These are phyloP conservation scores for Oligia latruncula DNA, from an alignment of 2,888 invertebrate species.

Conservation along the genomic window DNA sequence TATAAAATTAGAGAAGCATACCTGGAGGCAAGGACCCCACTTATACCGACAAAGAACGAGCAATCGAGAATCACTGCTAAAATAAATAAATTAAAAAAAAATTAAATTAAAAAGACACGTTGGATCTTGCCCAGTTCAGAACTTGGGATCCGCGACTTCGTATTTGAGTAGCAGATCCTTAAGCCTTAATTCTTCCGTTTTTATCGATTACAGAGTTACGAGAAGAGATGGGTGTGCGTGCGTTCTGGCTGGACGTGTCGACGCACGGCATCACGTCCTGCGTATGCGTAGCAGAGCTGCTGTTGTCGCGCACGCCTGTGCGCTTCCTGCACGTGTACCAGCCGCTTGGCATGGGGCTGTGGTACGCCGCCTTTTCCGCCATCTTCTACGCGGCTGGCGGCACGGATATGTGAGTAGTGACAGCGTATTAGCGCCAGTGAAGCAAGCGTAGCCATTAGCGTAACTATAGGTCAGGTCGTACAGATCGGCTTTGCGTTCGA, in stretches of 20 bases:
- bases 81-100: neutral
- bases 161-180: neutral
- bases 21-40: neutral
- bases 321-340: conserved; percentile 90
- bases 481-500: neutral
- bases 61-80: neutral
- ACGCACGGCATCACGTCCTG: conserved; percentile 92
- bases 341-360: conserved; percentile 91
- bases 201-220: conserved; percentile 26
- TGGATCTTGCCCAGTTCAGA: neutral
- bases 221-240: conserved; percentile 51
- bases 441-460: neutral
- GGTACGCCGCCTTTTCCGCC: conserved; percentile 92
- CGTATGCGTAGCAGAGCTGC: conserved; percentile 92
- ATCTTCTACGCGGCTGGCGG: conserved; percentile 94
- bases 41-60: neutral
- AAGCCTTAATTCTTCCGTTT: neutral
- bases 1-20: neutral
- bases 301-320: conserved; percentile 91
- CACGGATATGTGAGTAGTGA: conserved; percentile 90
- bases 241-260: conserved; percentile 81
- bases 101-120: neutral
- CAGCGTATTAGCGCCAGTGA: neutral
- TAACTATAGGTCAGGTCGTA: neutral
- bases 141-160: neutral